Evolutionary conservation across 2,113 vertebrate genomes (phyloP), one percentile per base, ranked within the genome.

Genomic region (Xenotilapia longispinis): DNA sequence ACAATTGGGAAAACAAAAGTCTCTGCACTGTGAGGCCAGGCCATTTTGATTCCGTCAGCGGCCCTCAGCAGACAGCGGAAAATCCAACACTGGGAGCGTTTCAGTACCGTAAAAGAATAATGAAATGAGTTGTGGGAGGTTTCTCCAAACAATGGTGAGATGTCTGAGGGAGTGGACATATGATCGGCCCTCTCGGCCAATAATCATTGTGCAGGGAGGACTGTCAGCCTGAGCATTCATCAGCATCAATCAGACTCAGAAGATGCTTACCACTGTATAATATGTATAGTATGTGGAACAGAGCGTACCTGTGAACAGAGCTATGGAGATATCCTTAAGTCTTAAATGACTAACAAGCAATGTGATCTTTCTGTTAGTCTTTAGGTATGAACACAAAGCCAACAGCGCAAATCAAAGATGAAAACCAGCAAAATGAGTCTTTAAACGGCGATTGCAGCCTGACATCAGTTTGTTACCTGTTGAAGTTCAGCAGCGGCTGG

Each of bases 51-150:
- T 92, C 85, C 21, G 19, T 93, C 90, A 90, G 81, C 84, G 80
- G 63, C 28, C 81, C 86, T 87, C 88, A 63, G 57, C 33, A 65
- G 84, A 87, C 81, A 58, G 82, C 60, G 26, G 82, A 82, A 86
- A 87, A 89, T 87, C 87, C 5, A 81, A 80, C 88, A 88, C 88
- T 91, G 88, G 70, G 91, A 92, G 88, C 84, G 83, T 87, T 87
- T 92, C 12, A 85, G 40, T 0, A 40, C 57, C 23, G 45, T 83
- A 65, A 81, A 80, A 89, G 84, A 91, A 94, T 87, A 92, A 93
- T 89, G 86, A 78, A 65, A 7, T 2, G 40, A 88, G 88, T 84
- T 88, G 55, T 90, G 86, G 85, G 89, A 90, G 88, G 89, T 70
- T 92, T 91, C 85, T 63, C 42, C 51, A 49, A 78, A 93, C 87